phyloP scores from a whole-genome alignment of 2,888 invertebrate species.

The Drosophila pseudotalamancana region DNA sequence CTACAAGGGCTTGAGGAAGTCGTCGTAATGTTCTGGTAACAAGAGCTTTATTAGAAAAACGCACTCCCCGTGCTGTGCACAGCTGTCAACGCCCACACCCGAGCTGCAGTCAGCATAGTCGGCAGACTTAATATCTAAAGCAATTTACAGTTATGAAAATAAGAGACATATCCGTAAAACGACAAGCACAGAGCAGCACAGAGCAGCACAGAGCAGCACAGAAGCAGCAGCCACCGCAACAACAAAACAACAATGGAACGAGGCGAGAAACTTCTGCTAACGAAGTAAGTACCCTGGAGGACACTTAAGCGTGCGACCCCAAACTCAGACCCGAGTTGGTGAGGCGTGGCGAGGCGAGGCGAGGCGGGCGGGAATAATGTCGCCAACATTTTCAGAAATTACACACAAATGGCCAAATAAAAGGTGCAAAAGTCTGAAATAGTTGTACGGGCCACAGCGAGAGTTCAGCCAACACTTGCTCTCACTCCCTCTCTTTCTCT shows the following conservation, averaged over 20 bases:
- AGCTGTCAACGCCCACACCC: slow-evolving; percentile 24
- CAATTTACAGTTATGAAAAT: slow-evolving; percentile 83
- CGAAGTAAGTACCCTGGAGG: slow-evolving; percentile 82
- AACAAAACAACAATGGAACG: slow-evolving; percentile 50
- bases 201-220: too few relatives aligned
- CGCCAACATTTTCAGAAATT: slow-evolving; percentile 80
- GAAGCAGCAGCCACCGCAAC: slow-evolving; percentile 43
- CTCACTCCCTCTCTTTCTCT: slow-evolving; percentile 12
- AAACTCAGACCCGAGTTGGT: slow-evolving; percentile 31
- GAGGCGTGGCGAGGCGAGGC: too few relatives aligned
- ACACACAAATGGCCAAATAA: slow-evolving; percentile 80
- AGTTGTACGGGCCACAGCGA: slow-evolving; percentile 47
- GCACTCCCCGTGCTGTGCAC: slow-evolving; percentile 44
- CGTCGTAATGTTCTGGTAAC: slow-evolving; percentile 53
- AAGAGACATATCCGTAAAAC: slow-evolving; percentile 81
- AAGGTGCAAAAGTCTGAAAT: slow-evolving; percentile 69
- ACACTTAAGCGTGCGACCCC: slow-evolving; percentile 81
- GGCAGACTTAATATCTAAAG: slow-evolving; percentile 81
- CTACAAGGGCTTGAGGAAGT: slow-evolving; percentile 32
- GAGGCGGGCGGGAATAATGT: slow-evolving; percentile 63
- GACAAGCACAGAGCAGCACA: slow-evolving; percentile 64
- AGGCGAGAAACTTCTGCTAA: slow-evolving; percentile 77
- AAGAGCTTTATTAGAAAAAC: slow-evolving; percentile 56
- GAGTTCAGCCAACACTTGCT: background rate
- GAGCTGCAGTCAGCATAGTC: slow-evolving; percentile 45